A percentile compares a stretch with the other conserved stretches of the same genome.
phyloP scores from a whole-genome alignment of 2,113 vertebrate genomes.

The Neogale vison region DNA sequence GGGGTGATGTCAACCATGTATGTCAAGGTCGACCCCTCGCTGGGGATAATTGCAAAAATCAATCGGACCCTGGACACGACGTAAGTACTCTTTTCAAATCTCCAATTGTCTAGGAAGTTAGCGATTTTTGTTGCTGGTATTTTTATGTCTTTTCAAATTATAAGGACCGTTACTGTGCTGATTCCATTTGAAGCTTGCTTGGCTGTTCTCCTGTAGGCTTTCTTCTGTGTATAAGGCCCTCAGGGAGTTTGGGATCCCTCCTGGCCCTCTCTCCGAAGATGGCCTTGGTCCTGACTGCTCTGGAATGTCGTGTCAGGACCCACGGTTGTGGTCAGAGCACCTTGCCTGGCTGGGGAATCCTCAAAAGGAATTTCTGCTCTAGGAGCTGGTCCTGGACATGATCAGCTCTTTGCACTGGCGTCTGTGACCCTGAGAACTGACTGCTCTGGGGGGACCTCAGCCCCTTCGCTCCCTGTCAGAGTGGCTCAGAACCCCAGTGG shows the following conservation, averaged over 20 bases:
- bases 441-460: neutral
- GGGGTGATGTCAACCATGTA: slow-evolving; percentile 96
- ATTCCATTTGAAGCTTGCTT: neutral
- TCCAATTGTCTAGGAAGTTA: accelerated
- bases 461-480: neutral
- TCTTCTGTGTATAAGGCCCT: too few species aligned
- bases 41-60: slow-evolving; percentile 93
- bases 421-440: neutral
- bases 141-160: neutral
- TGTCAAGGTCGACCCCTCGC: slow-evolving; percentile 92
- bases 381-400: neutral
- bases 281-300: neutral
- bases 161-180: neutral
- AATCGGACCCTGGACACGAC: slow-evolving; percentile 90
- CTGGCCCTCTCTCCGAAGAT: neutral
- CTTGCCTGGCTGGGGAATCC: neutral
- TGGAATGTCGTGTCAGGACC: neutral
- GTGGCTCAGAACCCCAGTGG: neutral
- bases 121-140: neutral
- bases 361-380: neutral
- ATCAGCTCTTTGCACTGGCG: neutral
- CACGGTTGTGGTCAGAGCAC: accelerated
- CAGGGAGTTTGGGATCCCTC: neutral
- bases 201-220: accelerated
- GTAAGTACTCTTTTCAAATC: slow-evolving; percentile 82